Base-by-base conservation (phyloP, 2,797 vertebrate genomes). In the Capromys pilorides region DNA sequence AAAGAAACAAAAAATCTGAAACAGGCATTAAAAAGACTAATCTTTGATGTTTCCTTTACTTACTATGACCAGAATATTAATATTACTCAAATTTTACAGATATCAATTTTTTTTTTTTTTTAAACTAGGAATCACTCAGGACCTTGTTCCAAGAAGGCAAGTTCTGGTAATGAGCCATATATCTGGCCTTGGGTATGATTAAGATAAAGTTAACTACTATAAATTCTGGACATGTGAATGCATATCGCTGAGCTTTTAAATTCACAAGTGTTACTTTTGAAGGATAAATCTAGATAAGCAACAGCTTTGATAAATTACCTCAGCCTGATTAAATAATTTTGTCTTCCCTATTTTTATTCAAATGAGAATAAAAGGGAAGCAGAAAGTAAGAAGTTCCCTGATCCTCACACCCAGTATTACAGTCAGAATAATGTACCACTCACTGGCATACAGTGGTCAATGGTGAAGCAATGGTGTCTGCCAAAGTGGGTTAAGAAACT, bases 381-480 rank as follows among this genome's bases (percentile, higher is more conserved):
- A 88, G 64, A 93, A 82, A 95, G 31, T 93, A 80, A 80, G 89
- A 88, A 96, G 93, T 94, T 61, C 62, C 64, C 62, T 90, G 77
- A 92, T 57, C 77, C 71, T 49, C 85, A 93, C 78, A 22, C 0
- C 8, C 49, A 91, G 6, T 91, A 67, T 81, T 57, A 82, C 90
- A 79, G 33, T 16, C 18, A 22, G 14, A 64, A 67, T 21, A 21
- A 22, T 62, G 0, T 1, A 41, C 75, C 61, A 13, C 24, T 87
- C 59, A 85, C 0, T 18, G 59, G 84, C 10, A 62, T 16, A 21
- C 19, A 9, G 45, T 45, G 2, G 33, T 84, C 86, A 91, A 91
- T 51, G 54, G 93, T 90, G 2, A 88, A 93, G 62, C 75, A 81
- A 59, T 36, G 33, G 14, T 81, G 77, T 75, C 75, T 95, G 93